Evolutionary conservation across 1,140 invertebrate species (phyloP), one percentile per base, ranked within the genome.

Genomic region (Leptinotarsa texana): DNA sequence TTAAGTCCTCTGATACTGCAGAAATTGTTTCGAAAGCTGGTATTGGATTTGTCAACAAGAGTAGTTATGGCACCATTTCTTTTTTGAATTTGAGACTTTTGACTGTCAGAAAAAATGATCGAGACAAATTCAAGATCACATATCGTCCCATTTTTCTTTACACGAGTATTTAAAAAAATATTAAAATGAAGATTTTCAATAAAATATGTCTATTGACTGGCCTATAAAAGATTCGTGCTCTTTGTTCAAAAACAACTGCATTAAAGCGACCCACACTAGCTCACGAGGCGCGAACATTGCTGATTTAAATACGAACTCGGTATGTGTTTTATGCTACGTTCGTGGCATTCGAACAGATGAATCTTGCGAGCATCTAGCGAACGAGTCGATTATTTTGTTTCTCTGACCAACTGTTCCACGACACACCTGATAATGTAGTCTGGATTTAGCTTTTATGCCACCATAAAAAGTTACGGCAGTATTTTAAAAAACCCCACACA

Each of bases 191-290:
- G 33, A 42, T 42, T 11, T 42, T 11, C 8, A 42, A 42, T 11
- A 42, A 42, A 11, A 42, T 6, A 11, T 42, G 8, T 2, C 33
- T 42, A 11, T 42, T n/a, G 15, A 57, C 51, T 6, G 51, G 13
- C n/a, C 51, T 57, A 57, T 57, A n/a, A n/a, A 27, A 22, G 27
- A 61, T 71, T 70, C 61, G 75, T 63, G 69, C 47, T 73, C 57
- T 78, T 77, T 77, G 76, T 77, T 77, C 72, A 49, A 57, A 68
- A 73, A 75, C 77, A 78, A 78, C 74, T 75, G 74, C 69, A 78
- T 78, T 73, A 75, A 78, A 78, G 71, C 66, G 13, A 42, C 66
- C 66, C 66, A 68, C 66, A 68, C 66, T 42, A 18, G 24, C n/a
- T 47, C 22, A 18, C 66, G 42, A 17, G 51, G 51, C 51, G 51